These are phyloP conservation scores for Priocnemis perturbator DNA, from an alignment of 2,888 invertebrate species.

Conservation along the genomic window DNA sequence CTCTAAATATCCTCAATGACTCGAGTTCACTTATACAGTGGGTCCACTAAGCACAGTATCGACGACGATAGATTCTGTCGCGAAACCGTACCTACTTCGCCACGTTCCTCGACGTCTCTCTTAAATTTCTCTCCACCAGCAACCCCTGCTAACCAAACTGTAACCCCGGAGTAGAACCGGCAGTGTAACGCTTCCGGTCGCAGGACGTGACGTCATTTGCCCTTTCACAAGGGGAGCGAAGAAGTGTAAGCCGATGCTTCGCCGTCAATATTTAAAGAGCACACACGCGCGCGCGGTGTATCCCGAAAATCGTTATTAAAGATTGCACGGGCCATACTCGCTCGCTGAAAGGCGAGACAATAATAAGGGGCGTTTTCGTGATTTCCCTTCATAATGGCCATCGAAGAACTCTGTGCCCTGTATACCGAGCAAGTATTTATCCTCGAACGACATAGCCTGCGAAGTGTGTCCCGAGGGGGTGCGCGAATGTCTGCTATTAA, in stretches of 20 bases:
- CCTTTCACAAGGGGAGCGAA: slow-evolving; percentile 15
- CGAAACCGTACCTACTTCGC: background rate
- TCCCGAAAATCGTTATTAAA: slow-evolving; percentile 24
- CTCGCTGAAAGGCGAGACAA: too few species aligned
- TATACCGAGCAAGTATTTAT: too few species aligned
- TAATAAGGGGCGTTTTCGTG: too few species aligned
- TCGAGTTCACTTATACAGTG: too few species aligned
- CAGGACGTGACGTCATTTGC: slow-evolving; percentile 46
- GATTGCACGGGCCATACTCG: background rate
- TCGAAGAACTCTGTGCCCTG: too few species aligned
- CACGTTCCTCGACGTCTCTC: background rate
- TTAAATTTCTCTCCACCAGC: background rate
- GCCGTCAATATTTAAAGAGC: slow-evolving; percentile 45
- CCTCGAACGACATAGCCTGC: too few species aligned
- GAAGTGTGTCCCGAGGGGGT: too few species aligned
- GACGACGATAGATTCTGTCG: background rate
- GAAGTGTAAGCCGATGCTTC: slow-evolving; percentile 31
- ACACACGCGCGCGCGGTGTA: background rate
- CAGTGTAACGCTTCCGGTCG: slow-evolving; percentile 37
- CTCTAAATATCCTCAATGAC: too few species aligned
- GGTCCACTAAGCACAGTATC: too few species aligned
- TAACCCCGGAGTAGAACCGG: slow-evolving; percentile 24
- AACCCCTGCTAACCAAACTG: slow-evolving; percentile 1
- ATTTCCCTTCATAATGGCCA: too few species aligned
- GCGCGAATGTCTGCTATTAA: too few species aligned